Evolutionary conservation across 2,797 vertebrate genomes (phyloP), one percentile per base, ranked within the genome.

Genomic region (Esox lucius): DNA sequence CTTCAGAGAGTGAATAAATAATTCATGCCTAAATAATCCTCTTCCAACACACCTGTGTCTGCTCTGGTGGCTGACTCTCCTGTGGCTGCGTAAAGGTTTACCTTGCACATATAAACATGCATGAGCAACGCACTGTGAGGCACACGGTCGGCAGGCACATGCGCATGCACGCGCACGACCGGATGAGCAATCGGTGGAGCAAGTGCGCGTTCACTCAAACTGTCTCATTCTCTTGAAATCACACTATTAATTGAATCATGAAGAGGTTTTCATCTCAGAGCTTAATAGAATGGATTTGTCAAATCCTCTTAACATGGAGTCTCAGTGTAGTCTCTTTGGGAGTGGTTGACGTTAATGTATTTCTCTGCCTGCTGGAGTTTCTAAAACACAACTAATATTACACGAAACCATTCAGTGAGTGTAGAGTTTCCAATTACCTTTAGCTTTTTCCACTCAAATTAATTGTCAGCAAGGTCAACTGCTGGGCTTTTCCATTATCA

Each of bases 1-100:
- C 77, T 71, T 75, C 72, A 65, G 53, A 74, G 75, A 65, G 69
- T 19, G 59, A 80, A 84, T 77, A 78, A 82, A 80, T 66, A 22
- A 79, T 62, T 72, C 65, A 42, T 66, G 64, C 53, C 26, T 39
- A 26, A 61, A 75, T 82, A 62, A 62, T 64, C 26, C 26, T 74
- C 19, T 68, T 75, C 51, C 56, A 71, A 48, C 59, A 70, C 75
- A 72, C 62, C 69, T 75, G 64, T 69, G 35, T 64, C 72, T 11
- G 19, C 56, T 24, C 59, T 62, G 24, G 59, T 24, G 59, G 9
- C 11, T 64, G 24, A 26, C 12, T 15, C 61, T 64, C 39, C 4
- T 28, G 61, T 19, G 22, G 56, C 56, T 61, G 6, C 8, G 12
- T 22, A 22, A 61, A 48, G 19, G 51, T 3, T 51, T 53, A 17